Base-by-base conservation (phyloP, 1,140 invertebrate genomes). In the Lycorma delicatula region DNA sequence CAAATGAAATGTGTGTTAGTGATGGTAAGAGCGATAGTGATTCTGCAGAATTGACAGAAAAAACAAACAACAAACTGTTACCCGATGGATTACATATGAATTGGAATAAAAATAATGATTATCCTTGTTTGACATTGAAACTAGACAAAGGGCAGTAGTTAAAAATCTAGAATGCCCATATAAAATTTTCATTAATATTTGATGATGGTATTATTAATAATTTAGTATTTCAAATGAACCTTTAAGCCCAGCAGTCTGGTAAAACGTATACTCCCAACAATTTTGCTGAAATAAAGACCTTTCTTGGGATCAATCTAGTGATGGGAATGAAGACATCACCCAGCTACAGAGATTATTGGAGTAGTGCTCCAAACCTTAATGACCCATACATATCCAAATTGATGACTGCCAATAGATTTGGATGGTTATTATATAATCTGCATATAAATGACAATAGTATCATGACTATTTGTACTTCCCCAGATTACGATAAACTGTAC, bases 381-480 rank as follows among this genome's bases (percentile, higher is more conserved):
- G 69, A 71, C 59, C 28, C 63, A 48, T 68, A 68, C 57, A 68
- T 74, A 46, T 60, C 64, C 57, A 61, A 55, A 51, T 31, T 69
- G 29, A 74, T 75, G 71, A 53, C 67, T 46, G 49, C 72, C 12
- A 72, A 73, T 61, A 48, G 72, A 36, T 75, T 74, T 60, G 64
- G 69, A 46, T 71, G 69, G 59, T 51, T 72, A 54, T 60, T 72
- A 47, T 49, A 58, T 25, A 55, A 69, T 56, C 38, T 69, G 12
- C 68, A 68, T 60, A 11, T 68, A 9, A 68, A 65, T 62, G 58
- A 68, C 50, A 67, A 69, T 57, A 31, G 13, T 36, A 5, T 59
- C 7, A 46, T 57, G 54, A 63, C 64, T 22, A 16, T 16, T 12
- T 51, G 47, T 41, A 20, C 27, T 28, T 16, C 59, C 16, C 51